Evolutionary conservation across 2,797 vertebrate genomes (phyloP).

Genomic region (Synanceia verrucosa): DNA sequence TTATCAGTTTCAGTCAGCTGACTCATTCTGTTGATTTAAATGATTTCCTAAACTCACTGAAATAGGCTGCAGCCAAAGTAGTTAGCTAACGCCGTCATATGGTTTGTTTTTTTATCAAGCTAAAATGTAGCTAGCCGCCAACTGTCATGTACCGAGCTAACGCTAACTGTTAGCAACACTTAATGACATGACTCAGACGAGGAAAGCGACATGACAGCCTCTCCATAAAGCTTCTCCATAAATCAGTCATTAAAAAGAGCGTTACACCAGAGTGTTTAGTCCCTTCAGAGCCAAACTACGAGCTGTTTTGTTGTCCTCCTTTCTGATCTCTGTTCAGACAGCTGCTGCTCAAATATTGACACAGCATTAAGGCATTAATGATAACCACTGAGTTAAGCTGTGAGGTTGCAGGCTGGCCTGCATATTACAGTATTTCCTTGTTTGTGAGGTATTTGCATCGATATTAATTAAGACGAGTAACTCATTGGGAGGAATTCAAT

Average conservation of each 20-base stretch:
- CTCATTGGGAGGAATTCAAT: background rate
- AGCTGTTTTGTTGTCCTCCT: background rate
- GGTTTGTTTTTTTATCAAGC: background rate
- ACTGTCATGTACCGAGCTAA: constrained; percentile 10
- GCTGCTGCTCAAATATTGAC: constrained; percentile 60
- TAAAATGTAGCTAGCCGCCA: constrained; percentile 20
- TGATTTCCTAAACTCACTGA: rapidly evolving
- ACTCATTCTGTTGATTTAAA: background rate
- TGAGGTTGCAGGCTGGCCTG: background rate
- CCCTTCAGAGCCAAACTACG: background rate
- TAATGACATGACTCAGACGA: background rate
- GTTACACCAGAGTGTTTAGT: background rate
- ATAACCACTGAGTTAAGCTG: background rate
- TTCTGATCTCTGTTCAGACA: background rate
- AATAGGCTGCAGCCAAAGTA: background rate
- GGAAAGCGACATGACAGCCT: background rate
- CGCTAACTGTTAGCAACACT: constrained; percentile 17
- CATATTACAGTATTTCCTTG: background rate
- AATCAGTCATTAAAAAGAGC: background rate
- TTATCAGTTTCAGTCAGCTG: background rate
- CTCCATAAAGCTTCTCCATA: background rate
- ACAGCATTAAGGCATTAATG: background rate
- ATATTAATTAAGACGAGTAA: background rate
- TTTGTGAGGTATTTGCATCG: background rate
- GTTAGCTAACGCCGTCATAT: background rate